Evolutionary conservation across 2,797 vertebrate genomes (phyloP).

Genomic region (Crenuchus spilurus): DNA sequence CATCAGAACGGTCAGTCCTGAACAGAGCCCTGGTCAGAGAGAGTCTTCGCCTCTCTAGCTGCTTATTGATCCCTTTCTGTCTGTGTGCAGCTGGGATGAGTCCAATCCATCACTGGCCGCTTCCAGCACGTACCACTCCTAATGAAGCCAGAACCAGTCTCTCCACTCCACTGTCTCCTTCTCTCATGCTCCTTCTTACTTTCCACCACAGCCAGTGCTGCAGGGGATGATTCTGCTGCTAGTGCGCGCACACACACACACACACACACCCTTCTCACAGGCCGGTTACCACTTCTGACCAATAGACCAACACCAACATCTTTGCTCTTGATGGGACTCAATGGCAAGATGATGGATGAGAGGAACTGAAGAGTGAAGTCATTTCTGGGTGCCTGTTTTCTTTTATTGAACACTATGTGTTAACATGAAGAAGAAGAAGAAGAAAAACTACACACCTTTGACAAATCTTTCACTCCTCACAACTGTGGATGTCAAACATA

Average conservation of each 20-base stretch:
- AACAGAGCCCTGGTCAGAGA: neutral
- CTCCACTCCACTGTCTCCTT: conserved; percentile 14
- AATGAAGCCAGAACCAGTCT: conserved; percentile 40
- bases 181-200: neutral
- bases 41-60: conserved; percentile 17
- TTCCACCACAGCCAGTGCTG: conserved; percentile 4
- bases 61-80: conserved; percentile 54
- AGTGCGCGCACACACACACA: conserved; percentile 12
- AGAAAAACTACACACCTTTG: conserved; percentile 28
- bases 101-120: conserved; percentile 48
- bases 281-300: conserved; percentile 19
- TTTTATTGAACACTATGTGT: conserved; percentile 32
- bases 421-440: conserved; percentile 8
- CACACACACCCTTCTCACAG: conserved; percentile 15
- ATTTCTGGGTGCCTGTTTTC: neutral
- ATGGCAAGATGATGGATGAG: conserved; percentile 31
- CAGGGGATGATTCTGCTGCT: conserved; percentile 19
- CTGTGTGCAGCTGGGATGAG: conserved; percentile 51
- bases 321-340: conserved; percentile 32
- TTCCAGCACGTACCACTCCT: conserved; percentile 36
- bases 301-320: conserved; percentile 12
- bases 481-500: conserved; percentile 16
- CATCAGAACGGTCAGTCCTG: neutral
- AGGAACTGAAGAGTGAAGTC: conserved; percentile 29
- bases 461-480: conserved; percentile 38